Evolutionary conservation across 92 coral and sea anemone species (phyloP).

Genomic region (Siderastrea radians): DNA sequence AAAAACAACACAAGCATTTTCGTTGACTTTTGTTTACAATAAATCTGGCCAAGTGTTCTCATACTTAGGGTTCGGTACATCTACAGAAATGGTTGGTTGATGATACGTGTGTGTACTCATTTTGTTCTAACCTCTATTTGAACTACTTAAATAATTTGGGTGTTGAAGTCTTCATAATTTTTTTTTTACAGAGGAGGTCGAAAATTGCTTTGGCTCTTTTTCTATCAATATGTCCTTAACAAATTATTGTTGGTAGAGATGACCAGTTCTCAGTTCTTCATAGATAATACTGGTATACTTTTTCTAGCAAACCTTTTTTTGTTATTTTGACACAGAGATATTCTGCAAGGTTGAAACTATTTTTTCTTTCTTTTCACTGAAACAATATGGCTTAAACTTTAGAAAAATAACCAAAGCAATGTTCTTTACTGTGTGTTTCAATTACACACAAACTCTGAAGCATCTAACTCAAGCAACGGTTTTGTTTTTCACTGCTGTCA

Average conservation of each 20-base stretch:
- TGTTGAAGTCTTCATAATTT: background rate
- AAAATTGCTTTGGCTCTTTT: slow-evolving; percentile 17
- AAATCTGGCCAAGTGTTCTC: background rate
- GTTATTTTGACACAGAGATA: background rate
- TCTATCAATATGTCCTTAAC: background rate
- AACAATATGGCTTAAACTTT: background rate
- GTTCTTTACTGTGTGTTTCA: background rate
- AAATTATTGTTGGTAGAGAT: too few relatives aligned
- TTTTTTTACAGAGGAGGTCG: background rate
- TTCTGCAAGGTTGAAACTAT: background rate
- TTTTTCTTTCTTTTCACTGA: background rate
- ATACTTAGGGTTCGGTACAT: background rate
- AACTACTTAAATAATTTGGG: background rate
- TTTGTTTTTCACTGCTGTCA: too few relatives aligned
- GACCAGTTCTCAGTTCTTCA: background rate
- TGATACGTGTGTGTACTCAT: too few relatives aligned
- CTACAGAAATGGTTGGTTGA: background rate
- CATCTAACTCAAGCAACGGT: too few relatives aligned
- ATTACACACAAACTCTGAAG: too few relatives aligned
- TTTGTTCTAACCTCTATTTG: background rate
- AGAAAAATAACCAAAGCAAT: slow-evolving; percentile 20
- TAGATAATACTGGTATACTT: background rate
- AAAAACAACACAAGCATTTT: background rate
- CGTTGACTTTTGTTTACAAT: background rate
- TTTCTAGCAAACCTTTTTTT: background rate